Evolutionary conservation across 2,888 invertebrate genomes (phyloP).

Genomic region (Harpalus rubripes): DNA sequence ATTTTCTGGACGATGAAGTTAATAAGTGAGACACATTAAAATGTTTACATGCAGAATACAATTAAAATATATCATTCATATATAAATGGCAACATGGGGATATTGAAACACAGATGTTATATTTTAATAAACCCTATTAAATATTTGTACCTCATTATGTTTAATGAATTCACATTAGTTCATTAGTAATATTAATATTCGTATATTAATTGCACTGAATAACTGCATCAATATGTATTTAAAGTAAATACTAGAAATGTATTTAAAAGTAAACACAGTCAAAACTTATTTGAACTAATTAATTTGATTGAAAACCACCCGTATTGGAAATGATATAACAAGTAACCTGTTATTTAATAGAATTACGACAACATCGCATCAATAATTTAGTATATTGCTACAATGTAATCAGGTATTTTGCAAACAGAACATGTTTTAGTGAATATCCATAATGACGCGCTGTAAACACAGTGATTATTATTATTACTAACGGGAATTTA

Average conservation of each 20-base stretch:
- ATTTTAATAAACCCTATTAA: constrained; percentile 23
- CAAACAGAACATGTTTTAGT: constrained; percentile 50
- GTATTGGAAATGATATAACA: not conserved
- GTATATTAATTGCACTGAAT: constrained; percentile 8
- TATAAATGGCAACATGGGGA: not conserved
- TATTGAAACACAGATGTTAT: not conserved
- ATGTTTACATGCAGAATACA: too few species aligned
- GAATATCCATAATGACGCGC: constrained; percentile 49
- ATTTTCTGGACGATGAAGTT: too few species aligned
- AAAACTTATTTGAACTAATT: not conserved
- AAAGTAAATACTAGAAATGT: constrained; percentile 12
- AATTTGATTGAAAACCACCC: not conserved
- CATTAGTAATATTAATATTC: constrained; percentile 18
- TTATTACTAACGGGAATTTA: constrained; percentile 61
- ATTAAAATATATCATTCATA: not conserved
- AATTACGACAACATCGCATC: constrained; percentile 45
- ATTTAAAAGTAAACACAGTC: not conserved
- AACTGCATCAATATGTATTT: constrained; percentile 6
- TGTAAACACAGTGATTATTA: constrained; percentile 51
- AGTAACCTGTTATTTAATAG: constrained; percentile 13
- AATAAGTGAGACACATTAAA: too few species aligned
- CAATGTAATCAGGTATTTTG: constrained; percentile 46
- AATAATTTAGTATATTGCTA: constrained; percentile 45
- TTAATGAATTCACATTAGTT: constrained; percentile 22
- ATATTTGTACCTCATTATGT: constrained; percentile 26